Percentiles rank a stretch among this genome's conserved stretches.
These are phyloP conservation scores for Lycodopsis pacificus DNA, from an alignment of 2,797 vertebrate species.

Conservation along the genomic window DNA sequence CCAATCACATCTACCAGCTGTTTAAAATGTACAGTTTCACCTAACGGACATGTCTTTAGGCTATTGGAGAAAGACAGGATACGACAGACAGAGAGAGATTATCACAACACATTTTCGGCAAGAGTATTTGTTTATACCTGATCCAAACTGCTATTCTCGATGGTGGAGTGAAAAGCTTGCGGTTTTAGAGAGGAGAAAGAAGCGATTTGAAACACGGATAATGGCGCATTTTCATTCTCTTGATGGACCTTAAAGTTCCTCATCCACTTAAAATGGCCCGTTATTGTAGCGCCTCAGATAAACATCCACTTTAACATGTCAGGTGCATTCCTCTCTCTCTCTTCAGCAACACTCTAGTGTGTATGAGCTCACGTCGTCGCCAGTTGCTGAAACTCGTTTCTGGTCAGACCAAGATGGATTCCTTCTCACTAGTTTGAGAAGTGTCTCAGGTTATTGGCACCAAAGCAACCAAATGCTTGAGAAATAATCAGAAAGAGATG, in stretches of 20 bases:
- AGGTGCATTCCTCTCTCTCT: not conserved
- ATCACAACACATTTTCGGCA: slow-evolving; percentile 18
- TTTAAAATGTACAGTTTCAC: slow-evolving; percentile 4
- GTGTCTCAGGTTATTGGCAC: slow-evolving; percentile 2
- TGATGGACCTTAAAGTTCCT: not conserved
- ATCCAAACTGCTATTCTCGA: not conserved
- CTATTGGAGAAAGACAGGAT: not conserved
- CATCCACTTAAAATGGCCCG: not conserved
- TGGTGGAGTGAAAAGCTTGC: not conserved
- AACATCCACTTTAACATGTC: slow-evolving; percentile 13
- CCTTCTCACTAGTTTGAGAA: slow-evolving; percentile 1
- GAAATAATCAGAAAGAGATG: slow-evolving; percentile 4
- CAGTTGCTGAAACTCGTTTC: not conserved
- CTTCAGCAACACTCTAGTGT: not conserved
- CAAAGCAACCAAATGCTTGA: not conserved
- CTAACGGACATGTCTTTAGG: not conserved
- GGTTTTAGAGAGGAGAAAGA: not conserved
- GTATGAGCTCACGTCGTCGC: not conserved
- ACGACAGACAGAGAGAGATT: not conserved
- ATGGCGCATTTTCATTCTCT: not conserved
- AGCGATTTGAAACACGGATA: not conserved
- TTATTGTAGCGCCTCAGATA: slow-evolving; percentile 5
- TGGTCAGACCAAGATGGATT: slow-evolving; percentile 14
- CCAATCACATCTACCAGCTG: not conserved
- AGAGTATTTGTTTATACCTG: not conserved